Percentiles rank a stretch among this genome's conserved stretches.
Evolutionary conservation across 1,140 invertebrate genomes (phyloP).

Genomic region (Hormaphis cornu): DNA sequence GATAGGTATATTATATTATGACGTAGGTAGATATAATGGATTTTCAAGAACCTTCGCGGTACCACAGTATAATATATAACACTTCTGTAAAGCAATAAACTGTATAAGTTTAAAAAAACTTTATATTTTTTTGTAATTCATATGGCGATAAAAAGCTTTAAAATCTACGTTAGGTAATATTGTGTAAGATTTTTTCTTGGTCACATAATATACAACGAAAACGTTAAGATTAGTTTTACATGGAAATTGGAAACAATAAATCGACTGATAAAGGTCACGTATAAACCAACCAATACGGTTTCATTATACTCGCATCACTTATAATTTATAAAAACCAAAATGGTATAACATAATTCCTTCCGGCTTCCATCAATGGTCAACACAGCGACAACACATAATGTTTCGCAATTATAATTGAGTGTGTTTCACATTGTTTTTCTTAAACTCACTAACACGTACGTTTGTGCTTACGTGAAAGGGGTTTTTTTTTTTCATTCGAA

Average conservation of each 20-base stretch:
- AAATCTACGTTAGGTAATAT: not conserved
- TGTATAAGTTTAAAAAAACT: not conserved
- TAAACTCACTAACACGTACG: too few relatives aligned
- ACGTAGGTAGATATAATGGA: constrained; percentile 7
- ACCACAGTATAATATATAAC: not conserved
- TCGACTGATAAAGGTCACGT: not conserved
- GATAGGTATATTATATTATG: not conserved
- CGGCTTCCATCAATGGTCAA: not conserved
- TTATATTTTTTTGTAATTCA: not conserved
- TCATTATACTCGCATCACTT: not conserved
- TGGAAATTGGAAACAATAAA: too few relatives aligned
- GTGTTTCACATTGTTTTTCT: too few relatives aligned
- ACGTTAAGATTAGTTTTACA: not conserved
- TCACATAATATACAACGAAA: not conserved
- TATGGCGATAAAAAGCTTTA: not conserved
- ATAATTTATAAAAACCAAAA: not conserved
- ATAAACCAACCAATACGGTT: not conserved
- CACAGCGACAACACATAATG: too few relatives aligned
- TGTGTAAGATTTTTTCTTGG: not conserved
- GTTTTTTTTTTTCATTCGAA: too few relatives aligned
- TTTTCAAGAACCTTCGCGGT: constrained; percentile 21
- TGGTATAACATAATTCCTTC: not conserved
- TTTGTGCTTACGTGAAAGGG: too few relatives aligned
- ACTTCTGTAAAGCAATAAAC: not conserved
- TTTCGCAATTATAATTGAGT: too few relatives aligned